Base-by-base conservation (phyloP, 2,888 invertebrate genomes). In the Tipula lateralis region DNA sequence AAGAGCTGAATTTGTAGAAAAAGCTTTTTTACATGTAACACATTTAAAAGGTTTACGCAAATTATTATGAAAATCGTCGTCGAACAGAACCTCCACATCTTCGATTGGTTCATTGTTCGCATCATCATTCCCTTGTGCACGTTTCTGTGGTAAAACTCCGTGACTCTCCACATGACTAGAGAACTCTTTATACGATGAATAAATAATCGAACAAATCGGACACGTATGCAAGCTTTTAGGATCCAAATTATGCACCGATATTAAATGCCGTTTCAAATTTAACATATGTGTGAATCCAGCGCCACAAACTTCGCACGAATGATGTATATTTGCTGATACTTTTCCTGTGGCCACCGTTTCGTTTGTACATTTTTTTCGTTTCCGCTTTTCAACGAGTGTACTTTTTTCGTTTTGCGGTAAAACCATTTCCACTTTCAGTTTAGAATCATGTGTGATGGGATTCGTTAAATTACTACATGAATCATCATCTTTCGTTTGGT, bases 261-360 rank as follows among this genome's bases (percentile, higher is more conserved):
- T 36, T n/a, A 86, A 80, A 85, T 86, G 86, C 1, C 85, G 84
- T 29, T 19, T 82, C 3, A 86, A 85, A 85, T 86, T 86, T 13
- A 84, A 85, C 19, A 85, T 7, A 13, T 86, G 85, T 0, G 84
- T 85, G 50, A 86, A 86, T 6, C 86, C 86, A 24, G 86, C 86
- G 1, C 86, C 86, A 81, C 86, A 86, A 13, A 85, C 84, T 29
- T 86, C 85, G 29, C 86, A 86, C 16, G 84, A 85, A 80, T 81
- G 83, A 83, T 86, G 85, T 29, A 85, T 85, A 6, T 83, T 80
- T 2, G 84, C 24, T 13, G 34, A 39, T 16, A 36, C 83, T 36
- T 83, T 83, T 19, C 13, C 6, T 29, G 39, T 83, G 13, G 19
- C 4, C n/a, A 12, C 5, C 12, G 39, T 29, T 36, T 39, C 29